Conservation (phyloP, 2,113 vertebrate species). For the Anseranas semipalmata region DNA sequence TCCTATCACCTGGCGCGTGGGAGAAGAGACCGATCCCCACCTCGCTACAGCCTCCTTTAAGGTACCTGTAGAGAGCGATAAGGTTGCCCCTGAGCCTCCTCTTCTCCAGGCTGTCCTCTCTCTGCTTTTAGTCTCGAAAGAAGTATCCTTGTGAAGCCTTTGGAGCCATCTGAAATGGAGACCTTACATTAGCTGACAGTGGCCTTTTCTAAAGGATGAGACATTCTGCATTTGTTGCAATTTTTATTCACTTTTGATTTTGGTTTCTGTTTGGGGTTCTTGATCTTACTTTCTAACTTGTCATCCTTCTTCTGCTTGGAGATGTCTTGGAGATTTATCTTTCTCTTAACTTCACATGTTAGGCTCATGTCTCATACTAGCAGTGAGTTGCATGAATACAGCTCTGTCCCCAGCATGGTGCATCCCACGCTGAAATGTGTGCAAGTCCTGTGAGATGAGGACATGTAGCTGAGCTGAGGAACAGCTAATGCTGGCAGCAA, state of each 20-base stretch:
- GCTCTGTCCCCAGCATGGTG: constrained; percentile 45
- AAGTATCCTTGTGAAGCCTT: not conserved
- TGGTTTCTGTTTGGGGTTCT: constrained; percentile 54
- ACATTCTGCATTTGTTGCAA: not conserved
- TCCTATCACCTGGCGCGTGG: no score
- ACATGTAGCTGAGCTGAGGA: constrained; percentile 16
- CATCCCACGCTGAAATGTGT: constrained; percentile 24
- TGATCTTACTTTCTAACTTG: constrained; percentile 21
- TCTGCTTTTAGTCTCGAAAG: not conserved
- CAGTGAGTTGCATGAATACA: constrained; percentile 49
- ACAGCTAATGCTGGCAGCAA: constrained; percentile 16
- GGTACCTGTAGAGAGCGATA: no score
- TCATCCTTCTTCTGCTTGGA: constrained; percentile 36
- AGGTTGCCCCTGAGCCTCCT: no score
- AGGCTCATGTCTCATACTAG: constrained; percentile 41
- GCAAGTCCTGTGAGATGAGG: constrained; percentile 24
- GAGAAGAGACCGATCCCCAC: no score
- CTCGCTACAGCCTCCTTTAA: no score
- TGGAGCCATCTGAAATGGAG: not conserved
- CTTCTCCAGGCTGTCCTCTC: no score
- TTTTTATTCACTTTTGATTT: constrained; percentile 37
- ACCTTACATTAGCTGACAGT: not conserved
- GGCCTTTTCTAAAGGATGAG: not conserved
- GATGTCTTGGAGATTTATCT: constrained; percentile 53
- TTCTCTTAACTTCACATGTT: constrained; percentile 40